Percentiles rank a stretch among this genome's conserved stretches.
Evolutionary conservation across 2,113 vertebrate species (phyloP).

Genomic region (Brachyhypopomus occidentalis): DNA sequence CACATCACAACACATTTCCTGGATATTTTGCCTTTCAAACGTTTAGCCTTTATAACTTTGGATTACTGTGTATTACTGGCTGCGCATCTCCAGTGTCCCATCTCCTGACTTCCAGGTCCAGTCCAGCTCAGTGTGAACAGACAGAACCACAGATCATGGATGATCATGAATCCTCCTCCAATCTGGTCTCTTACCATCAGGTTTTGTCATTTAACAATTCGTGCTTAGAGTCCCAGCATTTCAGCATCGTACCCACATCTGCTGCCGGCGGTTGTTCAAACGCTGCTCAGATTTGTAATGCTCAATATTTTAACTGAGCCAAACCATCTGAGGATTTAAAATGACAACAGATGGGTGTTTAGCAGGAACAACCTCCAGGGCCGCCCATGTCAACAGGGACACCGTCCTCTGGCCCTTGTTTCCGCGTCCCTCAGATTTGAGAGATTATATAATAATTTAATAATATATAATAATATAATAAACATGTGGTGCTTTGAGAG

Average conservation of each 20-base stretch:
- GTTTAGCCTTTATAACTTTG: no score
- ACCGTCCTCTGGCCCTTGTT: constrained; percentile 65
- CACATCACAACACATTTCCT: not conserved
- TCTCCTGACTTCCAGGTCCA: no score
- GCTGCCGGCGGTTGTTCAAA: not conserved
- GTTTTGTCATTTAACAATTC: not conserved
- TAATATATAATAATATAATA: not conserved
- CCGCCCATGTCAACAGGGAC: constrained; percentile 61
- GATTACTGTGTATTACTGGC: not conserved
- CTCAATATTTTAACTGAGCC: constrained; percentile 52
- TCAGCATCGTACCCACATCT: not conserved
- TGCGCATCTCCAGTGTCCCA: no score
- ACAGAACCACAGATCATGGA: not conserved
- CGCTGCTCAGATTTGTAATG: constrained; percentile 29
- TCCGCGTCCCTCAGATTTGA: constrained; percentile 72
- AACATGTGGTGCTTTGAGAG: constrained; percentile 61
- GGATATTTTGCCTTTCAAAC: no score
- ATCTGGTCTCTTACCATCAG: not conserved
- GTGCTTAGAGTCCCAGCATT: not conserved
- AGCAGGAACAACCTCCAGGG: constrained; percentile 67
- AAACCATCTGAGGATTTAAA: constrained; percentile 61
- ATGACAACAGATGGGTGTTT: constrained; percentile 73
- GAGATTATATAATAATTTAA: constrained; percentile 62
- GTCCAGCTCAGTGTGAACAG: not conserved
- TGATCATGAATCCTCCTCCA: not conserved